These are phyloP conservation scores for Perca fluviatilis DNA, from an alignment of 2,113 vertebrate species.

Conservation along the genomic window DNA sequence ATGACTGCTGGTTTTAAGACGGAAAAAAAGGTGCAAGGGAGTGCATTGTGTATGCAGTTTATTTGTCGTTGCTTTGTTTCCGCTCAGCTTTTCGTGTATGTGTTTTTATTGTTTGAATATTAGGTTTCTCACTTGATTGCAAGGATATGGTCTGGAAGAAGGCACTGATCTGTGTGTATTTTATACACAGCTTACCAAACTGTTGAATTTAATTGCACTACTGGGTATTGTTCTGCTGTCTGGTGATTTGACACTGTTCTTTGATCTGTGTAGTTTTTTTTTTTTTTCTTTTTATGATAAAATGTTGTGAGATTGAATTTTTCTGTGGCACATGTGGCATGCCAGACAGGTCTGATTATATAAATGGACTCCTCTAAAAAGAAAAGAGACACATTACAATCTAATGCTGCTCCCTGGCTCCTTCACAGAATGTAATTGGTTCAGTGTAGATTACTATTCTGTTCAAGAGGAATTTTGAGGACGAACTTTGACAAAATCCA, in stretches of 20 bases:
- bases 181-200: conserved; percentile 83
- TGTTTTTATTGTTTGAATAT: conserved; percentile 59
- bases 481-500: conserved; percentile 32
- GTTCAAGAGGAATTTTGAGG: conserved; percentile 17
- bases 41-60: conserved; percentile 26
- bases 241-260: conserved; percentile 64
- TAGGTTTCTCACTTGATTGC: conserved; percentile 59
- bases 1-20: conserved; percentile 51
- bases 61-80: conserved; percentile 45
- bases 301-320: conserved; percentile 70
- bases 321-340: conserved; percentile 56
- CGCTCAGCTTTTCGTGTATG: conserved; percentile 37
- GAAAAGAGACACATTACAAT: conserved; percentile 38
- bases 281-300: conserved; percentile 35
- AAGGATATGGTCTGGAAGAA: conserved; percentile 70
- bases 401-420: conserved; percentile 23
- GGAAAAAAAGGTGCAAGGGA: conserved; percentile 27
- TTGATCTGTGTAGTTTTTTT: conserved; percentile 55
- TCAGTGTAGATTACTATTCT: conserved; percentile 32
- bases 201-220: conserved; percentile 86
- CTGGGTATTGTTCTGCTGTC: conserved; percentile 74
- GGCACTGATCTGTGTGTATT: conserved; percentile 79
- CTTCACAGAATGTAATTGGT: conserved; percentile 33
- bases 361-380: conserved; percentile 32
- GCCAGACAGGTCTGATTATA: conserved; percentile 54